These are phyloP conservation scores for Carollia perspicillata DNA, from an alignment of 2,113 vertebrate genomes.

Conservation along the genomic window DNA sequence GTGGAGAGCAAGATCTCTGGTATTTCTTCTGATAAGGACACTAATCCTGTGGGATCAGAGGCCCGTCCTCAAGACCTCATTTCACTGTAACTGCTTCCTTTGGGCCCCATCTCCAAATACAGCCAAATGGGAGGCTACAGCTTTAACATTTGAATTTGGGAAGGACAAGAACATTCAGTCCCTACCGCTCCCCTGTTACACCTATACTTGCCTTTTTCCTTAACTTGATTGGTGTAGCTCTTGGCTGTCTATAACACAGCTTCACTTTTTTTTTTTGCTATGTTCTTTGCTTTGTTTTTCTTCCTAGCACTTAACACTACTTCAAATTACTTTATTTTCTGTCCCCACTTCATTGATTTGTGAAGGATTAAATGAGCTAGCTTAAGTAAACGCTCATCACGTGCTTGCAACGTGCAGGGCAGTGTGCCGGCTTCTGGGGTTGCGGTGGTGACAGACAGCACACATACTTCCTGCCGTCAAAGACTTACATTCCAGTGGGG, in stretches of 20 bases:
- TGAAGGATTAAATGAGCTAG: not conserved
- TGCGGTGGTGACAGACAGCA: not conserved
- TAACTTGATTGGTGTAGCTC: not conserved
- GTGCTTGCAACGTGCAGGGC: not conserved
- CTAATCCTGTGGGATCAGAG: not conserved
- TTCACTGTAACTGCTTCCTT: not conserved
- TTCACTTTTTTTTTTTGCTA: not conserved
- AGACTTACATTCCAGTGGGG: not conserved
- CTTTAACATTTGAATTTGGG: not conserved
- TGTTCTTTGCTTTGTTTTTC: not conserved
- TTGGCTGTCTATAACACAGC: not conserved
- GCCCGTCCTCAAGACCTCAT: not conserved
- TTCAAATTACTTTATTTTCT: not conserved
- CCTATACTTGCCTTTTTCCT: not conserved
- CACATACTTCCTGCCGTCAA: not conserved
- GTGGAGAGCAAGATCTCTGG: not conserved
- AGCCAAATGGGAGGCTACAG: not conserved
- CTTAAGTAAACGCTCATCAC: not conserved
- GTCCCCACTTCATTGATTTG: not conserved
- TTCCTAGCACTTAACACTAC: not conserved
- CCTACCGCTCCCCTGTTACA: not conserved
- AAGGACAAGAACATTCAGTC: not conserved
- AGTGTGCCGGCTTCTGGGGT: not conserved
- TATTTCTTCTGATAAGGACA: not conserved
- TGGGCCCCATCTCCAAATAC: too few species aligned